phyloP scores from a whole-genome alignment of 2,113 vertebrate species.

The Aphelocoma coerulescens region DNA sequence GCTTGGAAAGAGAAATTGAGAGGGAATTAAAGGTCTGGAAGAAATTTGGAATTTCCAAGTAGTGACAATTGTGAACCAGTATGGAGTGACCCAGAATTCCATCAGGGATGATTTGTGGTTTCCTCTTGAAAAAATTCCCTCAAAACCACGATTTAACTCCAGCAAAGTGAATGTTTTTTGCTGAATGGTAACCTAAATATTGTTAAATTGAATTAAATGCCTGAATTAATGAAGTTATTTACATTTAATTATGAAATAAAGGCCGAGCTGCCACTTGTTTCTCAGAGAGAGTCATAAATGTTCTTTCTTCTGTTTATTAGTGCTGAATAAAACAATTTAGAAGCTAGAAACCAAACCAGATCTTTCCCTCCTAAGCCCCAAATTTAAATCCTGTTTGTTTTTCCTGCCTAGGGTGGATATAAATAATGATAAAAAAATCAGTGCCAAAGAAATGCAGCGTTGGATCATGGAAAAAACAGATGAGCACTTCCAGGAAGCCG shows the following conservation, averaged over 20 bases:
- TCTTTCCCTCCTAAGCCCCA: fast-evolving
- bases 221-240: background rate
- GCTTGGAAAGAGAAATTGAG: background rate
- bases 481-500: slow-evolving; percentile 69
- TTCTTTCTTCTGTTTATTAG: background rate
- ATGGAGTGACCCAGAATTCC: background rate
- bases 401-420: background rate
- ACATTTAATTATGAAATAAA: background rate
- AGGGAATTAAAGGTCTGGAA: background rate
- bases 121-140: background rate
- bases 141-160: background rate
- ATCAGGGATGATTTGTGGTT: background rate
- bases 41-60: background rate
- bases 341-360: fast-evolving
- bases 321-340: background rate
- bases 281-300: background rate
- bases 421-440: background rate
- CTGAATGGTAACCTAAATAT: background rate
- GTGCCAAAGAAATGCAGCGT: background rate
- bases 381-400: fast-evolving
- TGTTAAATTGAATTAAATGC: background rate
- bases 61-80: background rate
- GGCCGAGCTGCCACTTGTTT: background rate
- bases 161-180: background rate
- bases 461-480: background rate